These are phyloP conservation scores for Erythrolamprus reginae DNA, from an alignment of 2,113 vertebrate species.

Conservation along the genomic window DNA sequence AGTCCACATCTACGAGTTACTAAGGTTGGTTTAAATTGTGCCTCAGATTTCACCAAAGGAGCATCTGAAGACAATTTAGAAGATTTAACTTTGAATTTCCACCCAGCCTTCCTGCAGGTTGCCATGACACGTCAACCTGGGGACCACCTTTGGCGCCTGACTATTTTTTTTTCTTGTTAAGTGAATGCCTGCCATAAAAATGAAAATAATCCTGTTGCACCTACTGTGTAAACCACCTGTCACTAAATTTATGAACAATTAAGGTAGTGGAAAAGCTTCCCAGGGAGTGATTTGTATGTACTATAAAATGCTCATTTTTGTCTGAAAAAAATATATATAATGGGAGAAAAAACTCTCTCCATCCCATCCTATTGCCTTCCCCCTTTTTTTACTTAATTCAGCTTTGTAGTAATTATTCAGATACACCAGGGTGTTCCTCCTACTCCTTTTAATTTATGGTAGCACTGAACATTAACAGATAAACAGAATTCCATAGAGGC, in stretches of 20 bases:
- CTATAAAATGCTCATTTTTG: constrained; percentile 66
- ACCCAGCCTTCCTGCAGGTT: background rate
- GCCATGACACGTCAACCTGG: background rate
- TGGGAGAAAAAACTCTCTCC: constrained; percentile 59
- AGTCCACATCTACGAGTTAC: too few species aligned
- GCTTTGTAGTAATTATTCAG: constrained; percentile 62
- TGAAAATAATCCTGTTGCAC: constrained; percentile 58
- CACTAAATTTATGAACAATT: constrained; percentile 79
- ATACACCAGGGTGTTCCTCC: background rate
- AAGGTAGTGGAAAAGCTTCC: constrained; percentile 72
- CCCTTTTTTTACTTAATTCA: constrained; percentile 27
- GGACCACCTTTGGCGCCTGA: constrained; percentile 37
- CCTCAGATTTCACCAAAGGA: background rate
- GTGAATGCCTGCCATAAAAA: constrained; percentile 60
- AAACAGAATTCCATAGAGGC: background rate
- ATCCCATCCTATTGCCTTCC: background rate
- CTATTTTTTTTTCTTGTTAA: constrained; percentile 47
- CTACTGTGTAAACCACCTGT: constrained; percentile 76
- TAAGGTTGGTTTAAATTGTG: background rate
- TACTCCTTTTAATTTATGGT: constrained; percentile 12
- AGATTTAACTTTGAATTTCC: background rate
- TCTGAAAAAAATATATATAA: constrained; percentile 49
- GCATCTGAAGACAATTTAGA: background rate
- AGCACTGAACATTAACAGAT: background rate
- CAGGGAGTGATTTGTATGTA: constrained; percentile 67